These are phyloP conservation scores for Drosophila varians DNA, from an alignment of 1,140 invertebrate genomes.

Conservation along the genomic window DNA sequence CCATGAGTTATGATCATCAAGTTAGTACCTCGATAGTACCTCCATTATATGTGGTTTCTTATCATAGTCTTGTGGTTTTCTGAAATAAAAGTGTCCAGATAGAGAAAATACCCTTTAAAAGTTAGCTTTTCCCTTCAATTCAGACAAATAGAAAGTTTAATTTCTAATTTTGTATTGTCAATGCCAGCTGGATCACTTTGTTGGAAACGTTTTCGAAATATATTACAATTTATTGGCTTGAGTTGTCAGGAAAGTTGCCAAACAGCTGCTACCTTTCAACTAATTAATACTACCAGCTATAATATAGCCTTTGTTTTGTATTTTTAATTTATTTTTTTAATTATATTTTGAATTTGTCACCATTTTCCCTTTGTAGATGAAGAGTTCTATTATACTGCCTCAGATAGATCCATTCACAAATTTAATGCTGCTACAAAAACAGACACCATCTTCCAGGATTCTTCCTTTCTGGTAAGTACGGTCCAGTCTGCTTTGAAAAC, in stretches of 20 bases:
- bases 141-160: background rate
- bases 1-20: conserved; percentile 35
- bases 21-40: conserved; percentile 9
- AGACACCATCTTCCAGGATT: conserved; percentile 70
- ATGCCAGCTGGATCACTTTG: background rate
- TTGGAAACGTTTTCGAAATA: background rate
- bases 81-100: background rate
- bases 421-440: conserved; percentile 84
- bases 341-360: background rate
- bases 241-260: background rate
- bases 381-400: conserved; percentile 83
- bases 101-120: background rate
- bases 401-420: conserved; percentile 83
- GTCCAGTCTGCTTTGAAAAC: too few species aligned
- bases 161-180: background rate
- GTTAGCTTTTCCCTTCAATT: background rate
- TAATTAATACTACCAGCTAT: background rate
- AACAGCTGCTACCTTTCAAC: background rate
- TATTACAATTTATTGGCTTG: background rate
- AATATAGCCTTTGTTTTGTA: background rate
- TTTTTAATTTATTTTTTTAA: background rate
- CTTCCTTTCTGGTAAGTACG: conserved; percentile 83
- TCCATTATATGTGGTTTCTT: conserved; percentile 23
- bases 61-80: conserved; percentile 28
- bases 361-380: conserved; percentile 75